Percentiles rank a stretch among this genome's conserved stretches.
These are phyloP conservation scores for Oryzias curvinotus DNA, from an alignment of 2,113 vertebrate species.

Conservation along the genomic window DNA sequence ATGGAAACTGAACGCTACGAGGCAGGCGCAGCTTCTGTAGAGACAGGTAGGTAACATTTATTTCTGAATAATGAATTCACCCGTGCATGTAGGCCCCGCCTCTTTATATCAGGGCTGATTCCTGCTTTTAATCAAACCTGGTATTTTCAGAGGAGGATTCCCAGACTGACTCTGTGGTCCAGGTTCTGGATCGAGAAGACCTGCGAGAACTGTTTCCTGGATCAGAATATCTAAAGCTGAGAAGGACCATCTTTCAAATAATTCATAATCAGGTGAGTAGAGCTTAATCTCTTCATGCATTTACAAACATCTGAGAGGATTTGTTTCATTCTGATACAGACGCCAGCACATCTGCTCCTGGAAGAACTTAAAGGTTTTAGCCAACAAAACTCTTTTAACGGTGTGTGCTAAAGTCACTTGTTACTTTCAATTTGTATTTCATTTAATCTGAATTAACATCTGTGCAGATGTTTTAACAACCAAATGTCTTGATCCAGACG, in stretches of 20 bases:
- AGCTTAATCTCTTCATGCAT: not conserved
- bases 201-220: constrained; percentile 29
- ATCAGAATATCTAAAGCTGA: rapidly evolving
- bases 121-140: not conserved
- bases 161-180: not conserved
- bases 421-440: no score
- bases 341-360: not conserved
- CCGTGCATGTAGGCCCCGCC: no score
- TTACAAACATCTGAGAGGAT: no score
- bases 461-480: no score
- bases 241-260: not conserved
- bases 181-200: constrained; percentile 10
- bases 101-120: not conserved
- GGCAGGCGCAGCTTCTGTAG: no score
- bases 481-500: no score
- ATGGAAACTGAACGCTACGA: no score
- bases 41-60: no score
- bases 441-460: no score
- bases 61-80: no score
- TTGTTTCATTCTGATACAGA: constrained; percentile 10
- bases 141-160: not conserved
- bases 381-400: not conserved
- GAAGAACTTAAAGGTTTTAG: not conserved
- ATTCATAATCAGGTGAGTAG: constrained; percentile 32
- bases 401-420: constrained; percentile 15